phyloP scores from a whole-genome alignment of 2,113 vertebrate species.

The Chiloscyllium plagiosum region DNA sequence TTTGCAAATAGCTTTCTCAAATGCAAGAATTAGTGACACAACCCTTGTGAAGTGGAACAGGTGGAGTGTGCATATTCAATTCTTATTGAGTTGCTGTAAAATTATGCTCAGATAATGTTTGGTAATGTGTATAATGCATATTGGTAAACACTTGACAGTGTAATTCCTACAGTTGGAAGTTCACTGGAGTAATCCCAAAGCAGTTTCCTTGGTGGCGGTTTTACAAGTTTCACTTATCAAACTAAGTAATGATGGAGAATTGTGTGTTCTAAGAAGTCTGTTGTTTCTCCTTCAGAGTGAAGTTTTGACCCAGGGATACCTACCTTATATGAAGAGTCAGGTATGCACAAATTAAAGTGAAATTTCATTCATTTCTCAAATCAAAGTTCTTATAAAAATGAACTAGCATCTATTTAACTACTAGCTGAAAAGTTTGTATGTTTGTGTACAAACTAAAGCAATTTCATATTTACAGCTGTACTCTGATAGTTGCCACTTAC shows the following conservation, averaged over 20 bases:
- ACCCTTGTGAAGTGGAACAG: not conserved
- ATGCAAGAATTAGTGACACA: not conserved
- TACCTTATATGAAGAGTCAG: not conserved
- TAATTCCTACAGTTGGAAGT: not conserved
- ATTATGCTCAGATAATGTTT: not conserved
- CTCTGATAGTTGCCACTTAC: not conserved
- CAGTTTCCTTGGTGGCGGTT: not conserved
- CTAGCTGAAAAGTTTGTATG: not conserved
- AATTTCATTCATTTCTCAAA: not conserved
- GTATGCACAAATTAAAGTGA: not conserved
- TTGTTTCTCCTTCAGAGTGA: not conserved
- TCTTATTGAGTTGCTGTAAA: not conserved
- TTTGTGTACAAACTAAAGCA: not conserved
- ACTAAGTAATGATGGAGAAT: not conserved
- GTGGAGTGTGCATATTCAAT: not conserved
- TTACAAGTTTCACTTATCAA: not conserved
- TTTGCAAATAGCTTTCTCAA: not conserved
- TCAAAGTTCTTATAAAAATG: not conserved
- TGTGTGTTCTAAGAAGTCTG: not conserved
- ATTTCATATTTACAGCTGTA: not conserved
- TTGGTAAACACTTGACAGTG: not conserved
- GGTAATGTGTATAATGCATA: not conserved
- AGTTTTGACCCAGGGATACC: conserved; percentile 5
- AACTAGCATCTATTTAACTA: not conserved
- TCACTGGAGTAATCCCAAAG: not conserved